A percentile compares a stretch with the other conserved stretches of the same genome.
These are phyloP conservation scores for Oreocharis arfaki DNA, from an alignment of 2,113 vertebrate species.

Conservation along the genomic window DNA sequence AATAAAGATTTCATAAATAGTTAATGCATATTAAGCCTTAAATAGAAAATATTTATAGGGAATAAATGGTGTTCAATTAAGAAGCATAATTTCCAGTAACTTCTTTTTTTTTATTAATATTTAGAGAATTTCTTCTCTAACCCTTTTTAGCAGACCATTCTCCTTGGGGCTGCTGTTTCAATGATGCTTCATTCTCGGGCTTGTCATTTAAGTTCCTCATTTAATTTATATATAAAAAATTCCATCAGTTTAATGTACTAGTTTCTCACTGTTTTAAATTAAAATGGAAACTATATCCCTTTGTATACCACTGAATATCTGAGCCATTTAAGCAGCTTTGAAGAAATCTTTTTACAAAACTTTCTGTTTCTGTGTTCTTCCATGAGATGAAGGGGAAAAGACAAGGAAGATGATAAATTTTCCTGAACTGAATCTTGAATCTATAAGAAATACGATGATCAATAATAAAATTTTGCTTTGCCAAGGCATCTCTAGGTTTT, in stretches of 20 bases:
- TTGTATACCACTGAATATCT: not conserved
- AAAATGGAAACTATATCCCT: not conserved
- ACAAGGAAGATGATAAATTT: not conserved
- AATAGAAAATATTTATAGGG: constrained; percentile 57
- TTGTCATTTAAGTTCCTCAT: not conserved
- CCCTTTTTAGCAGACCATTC: not conserved
- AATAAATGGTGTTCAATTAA: constrained; percentile 31
- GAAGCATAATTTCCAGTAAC: not conserved
- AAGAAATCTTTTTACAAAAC: not conserved
- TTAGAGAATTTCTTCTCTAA: not conserved
- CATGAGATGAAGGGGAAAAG: not conserved
- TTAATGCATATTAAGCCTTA: constrained; percentile 23
- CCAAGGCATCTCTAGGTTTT: not conserved
- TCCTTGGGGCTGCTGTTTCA: not conserved
- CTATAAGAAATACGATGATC: not conserved
- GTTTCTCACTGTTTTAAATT: not conserved
- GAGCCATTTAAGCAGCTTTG: not conserved
- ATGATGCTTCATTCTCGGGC: not conserved
- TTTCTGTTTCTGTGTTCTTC: not conserved
- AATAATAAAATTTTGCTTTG: not conserved
- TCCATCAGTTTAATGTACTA: not conserved
- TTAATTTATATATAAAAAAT: constrained; percentile 23
- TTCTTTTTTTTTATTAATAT: constrained; percentile 33
- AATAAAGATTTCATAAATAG: constrained; percentile 41
- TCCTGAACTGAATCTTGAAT: not conserved